These are phyloP conservation scores for Campaea margaritaria DNA, from an alignment of 2,888 invertebrate genomes.

Conservation along the genomic window DNA sequence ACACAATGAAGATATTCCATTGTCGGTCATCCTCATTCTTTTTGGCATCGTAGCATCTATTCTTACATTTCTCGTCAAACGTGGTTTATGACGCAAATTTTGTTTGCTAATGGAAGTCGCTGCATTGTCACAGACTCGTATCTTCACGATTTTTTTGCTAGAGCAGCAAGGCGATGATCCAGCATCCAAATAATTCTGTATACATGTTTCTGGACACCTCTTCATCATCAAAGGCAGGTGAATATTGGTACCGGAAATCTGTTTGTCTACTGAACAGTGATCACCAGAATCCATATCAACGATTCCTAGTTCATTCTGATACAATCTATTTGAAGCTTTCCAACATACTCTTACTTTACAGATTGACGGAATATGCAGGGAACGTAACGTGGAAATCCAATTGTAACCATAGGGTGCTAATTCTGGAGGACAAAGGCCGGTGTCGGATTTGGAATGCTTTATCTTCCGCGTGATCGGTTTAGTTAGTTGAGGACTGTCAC, in stretches of 20 bases:
- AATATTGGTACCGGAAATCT: not conserved
- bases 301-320: not conserved
- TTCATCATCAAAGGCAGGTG: not conserved
- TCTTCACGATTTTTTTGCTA: not conserved
- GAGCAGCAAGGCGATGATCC: not conserved
- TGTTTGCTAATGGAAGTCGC: not conserved
- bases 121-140: not conserved
- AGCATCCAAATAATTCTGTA: not conserved
- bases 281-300: constrained; percentile 3
- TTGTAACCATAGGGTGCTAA: too few relatives aligned
- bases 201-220: not conserved
- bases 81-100: not conserved
- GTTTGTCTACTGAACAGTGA: constrained; percentile 2
- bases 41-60: not conserved
- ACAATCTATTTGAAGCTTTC: constrained; percentile 2
- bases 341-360: not conserved
- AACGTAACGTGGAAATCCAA: too few relatives aligned
- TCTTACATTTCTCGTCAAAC: not conserved
- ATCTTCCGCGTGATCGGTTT: not conserved
- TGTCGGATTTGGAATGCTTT: not conserved
- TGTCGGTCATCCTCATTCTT: not conserved
- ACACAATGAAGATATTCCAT: not conserved
- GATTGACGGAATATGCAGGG: not conserved
- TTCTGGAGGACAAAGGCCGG: too few relatives aligned
- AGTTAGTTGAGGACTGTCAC: not conserved